Evolutionary conservation across 1,140 invertebrate species (phyloP), one percentile per base, ranked within the genome.

Genomic region (Orchesella cincta): DNA sequence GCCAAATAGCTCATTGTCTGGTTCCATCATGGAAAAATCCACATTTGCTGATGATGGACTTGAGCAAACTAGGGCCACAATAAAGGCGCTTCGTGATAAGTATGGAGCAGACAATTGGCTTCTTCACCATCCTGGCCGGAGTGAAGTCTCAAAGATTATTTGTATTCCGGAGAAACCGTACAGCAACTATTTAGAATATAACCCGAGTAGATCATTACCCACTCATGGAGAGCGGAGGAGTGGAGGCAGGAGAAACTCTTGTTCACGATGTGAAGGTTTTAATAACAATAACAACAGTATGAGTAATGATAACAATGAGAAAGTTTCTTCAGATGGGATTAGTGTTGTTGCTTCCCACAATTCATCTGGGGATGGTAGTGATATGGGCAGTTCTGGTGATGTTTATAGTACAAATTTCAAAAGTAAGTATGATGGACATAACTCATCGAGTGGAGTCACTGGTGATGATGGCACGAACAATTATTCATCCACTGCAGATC

Each of bases 41-140:
- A 29, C 33, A 31, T 29, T 67, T 67, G 62, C 76, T 23, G 76
- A 29, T 20, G 46, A 33, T 20, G 29, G 16, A 46, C 46, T 54
- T 8, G 33, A 36, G 34, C 64, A 75, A 76, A 76, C 74, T 12
- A 34, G 57, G 28, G 46, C 75, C 18, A 73, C 76, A 8, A 77
- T 81, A 72, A 67, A 76, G 12, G 54, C 62, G 39, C 39, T 81
- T 5, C 31, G 80, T 33, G 78, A 79, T 33, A 81, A 79, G 18
- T 81, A 79, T 51, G 80, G 80, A 1, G 57, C 62, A 28, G 80
- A 81, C 18, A 73, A 79, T 57, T 81, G 80, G 80, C 72, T 81
- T 5, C 51, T 81, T 1, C 54, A 70, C 51, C 62, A 67, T 67
- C 62, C 62, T 29, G 80, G 76, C 1, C 76, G 80, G 3, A 51